Evolutionary conservation across 2,113 vertebrate genomes (phyloP), one percentile per base, ranked within the genome.

Genomic region (Ardeotis arabs): DNA sequence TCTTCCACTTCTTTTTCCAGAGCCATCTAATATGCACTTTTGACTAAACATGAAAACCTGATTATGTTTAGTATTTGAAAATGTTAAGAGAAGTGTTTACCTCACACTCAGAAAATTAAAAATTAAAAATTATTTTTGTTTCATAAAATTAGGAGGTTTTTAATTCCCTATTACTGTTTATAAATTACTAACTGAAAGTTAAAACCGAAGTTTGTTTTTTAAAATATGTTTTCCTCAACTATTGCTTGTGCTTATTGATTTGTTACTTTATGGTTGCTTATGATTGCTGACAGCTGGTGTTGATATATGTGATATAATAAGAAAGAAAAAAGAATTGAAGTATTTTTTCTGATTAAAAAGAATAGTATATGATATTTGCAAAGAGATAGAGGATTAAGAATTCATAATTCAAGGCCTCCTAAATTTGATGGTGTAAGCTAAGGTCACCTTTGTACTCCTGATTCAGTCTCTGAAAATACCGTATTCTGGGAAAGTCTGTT

Each of bases 401-500:
- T 73, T 81, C 3, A 3, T 80, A 73, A 88, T 87, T 87, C 27
- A 84, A 60, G 35, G 21, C 31, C 29, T 81, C 9, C 28, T 86
- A 52, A 85, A 64, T 77, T 88, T 72, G 50, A 27, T 52, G 13
- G 6, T 56, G 33, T 85, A 78, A 81, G 21, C 14, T 69, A 83
- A 86, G 59, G 79, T 95, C 85, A 78, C 58, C 53, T 92, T 96
- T 62, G 39, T 77, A 79, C 5, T 78, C 68, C 72, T 93, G 68
- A 77, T 81, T 88, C 53, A 70, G 59, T 45, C 69, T 17, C 67
- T 63, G 58, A 79, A 95, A 91, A 87, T 58, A 77, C 17, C 33
- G 79, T 88, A 41, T 87, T 91, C 62, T 74, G 23, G 37, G 39
- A 73, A 92, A 95, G 44, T 56, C 62, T 95, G 69, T 89, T 97